Base-by-base conservation (phyloP, 2,113 vertebrate genomes). In the Ochotona princeps region DNA sequence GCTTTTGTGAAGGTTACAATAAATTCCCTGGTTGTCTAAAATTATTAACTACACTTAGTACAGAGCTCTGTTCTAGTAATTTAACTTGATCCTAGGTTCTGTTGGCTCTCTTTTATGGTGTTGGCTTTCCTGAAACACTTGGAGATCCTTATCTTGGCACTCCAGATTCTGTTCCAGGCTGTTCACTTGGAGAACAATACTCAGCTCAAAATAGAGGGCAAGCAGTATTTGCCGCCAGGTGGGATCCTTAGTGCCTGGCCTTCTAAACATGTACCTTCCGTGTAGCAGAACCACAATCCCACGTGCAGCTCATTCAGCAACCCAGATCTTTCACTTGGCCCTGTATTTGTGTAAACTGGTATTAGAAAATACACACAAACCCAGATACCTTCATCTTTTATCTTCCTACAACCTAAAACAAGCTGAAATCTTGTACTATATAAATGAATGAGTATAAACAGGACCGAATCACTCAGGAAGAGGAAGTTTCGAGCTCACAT, bases 91-190 rank as follows among this genome's bases (percentile, higher is more conserved):
- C n/a, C 32, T 79, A 70, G 88, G 60, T n/a, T 91, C 65, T 91
- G 21, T 76, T 84, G 83, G 35, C 61, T 93, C 66, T 89, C 72
- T 92, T 75, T 79, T 73, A 73, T 44, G 20, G n/a, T 78, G 23
- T 30, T 92, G 35, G 61, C 61, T 76, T 93, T 92, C 63, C 26
- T 76, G 17, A 94, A 95, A 92, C 61, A 94, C 73, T 38, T 91
- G 38, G 70, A 85, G 32, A 94, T 61, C 74, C 63, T 87, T 80
- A 73, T 90, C 69, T 95, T 84, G 91, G 57, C 49, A 83, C n/a
- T 60, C 28, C 13, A 30, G 32, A 93, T 89, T 83, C 63, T 89
- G 38, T 86, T 89, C 91, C 57, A 94, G 47, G 78, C 90, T 90
- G 51, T 9, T 92, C n/a, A 83, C 35, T 74, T n/a, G 66, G 67